A percentile compares a stretch with the other conserved stretches of the same genome.
Evolutionary conservation across 2,888 invertebrate genomes (phyloP).

Genomic region (Polylopha cassiicola): DNA sequence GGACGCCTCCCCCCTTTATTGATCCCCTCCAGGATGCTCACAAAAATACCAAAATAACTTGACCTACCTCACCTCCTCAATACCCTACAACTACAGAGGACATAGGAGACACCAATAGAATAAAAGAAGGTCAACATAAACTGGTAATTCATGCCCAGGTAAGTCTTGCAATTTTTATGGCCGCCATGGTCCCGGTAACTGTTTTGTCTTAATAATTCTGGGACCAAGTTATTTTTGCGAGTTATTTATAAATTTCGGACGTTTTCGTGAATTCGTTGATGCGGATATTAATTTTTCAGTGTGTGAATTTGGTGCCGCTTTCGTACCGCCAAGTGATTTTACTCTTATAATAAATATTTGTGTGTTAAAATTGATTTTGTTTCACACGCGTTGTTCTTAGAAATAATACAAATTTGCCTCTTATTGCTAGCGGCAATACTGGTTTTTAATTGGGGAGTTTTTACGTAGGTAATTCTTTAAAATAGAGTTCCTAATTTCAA

Average conservation of each 20-base stretch:
- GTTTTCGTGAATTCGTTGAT: slow-evolving; percentile 14
- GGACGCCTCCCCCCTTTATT: slow-evolving; percentile 33
- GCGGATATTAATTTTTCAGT: slow-evolving; percentile 5
- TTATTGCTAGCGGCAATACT: too few species aligned
- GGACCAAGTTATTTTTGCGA: slow-evolving; percentile 27
- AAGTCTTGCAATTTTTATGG: slow-evolving; percentile 36
- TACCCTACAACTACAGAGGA: slow-evolving; percentile 17
- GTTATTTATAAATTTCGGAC: slow-evolving; percentile 6
- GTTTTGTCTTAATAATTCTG: slow-evolving; percentile 32
- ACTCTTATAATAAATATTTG: neutral
- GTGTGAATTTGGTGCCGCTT: too few species aligned
- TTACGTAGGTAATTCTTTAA: too few species aligned
- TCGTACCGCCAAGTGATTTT: slow-evolving; percentile 5
- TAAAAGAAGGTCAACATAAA: slow-evolving; percentile 24
- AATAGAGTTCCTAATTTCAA: too few species aligned
- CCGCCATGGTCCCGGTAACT: slow-evolving; percentile 23
- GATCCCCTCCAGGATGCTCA: slow-evolving; percentile 36
- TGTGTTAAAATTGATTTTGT: neutral
- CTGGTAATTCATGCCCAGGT: slow-evolving; percentile 30
- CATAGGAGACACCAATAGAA: slow-evolving; percentile 25
- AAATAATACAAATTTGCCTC: too few species aligned
- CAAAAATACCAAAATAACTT: slow-evolving; percentile 30
- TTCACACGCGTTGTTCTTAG: too few species aligned
- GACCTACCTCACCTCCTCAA: slow-evolving; percentile 29
- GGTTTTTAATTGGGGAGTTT: too few species aligned